Base-by-base conservation (phyloP, 2,113 vertebrate genomes). In the Laticauda colubrina region DNA sequence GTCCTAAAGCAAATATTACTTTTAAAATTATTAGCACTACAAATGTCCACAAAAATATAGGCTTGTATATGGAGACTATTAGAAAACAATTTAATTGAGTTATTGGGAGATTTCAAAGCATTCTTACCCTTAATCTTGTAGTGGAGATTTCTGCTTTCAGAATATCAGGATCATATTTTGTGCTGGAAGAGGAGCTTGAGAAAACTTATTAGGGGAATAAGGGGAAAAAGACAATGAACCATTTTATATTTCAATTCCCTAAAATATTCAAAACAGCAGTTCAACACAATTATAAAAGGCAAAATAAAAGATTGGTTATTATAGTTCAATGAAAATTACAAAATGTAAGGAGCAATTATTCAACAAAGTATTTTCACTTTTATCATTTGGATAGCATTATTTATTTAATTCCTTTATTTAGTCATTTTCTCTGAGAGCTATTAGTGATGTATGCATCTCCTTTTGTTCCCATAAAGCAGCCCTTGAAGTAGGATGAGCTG, bases 111-210 rank as follows among this genome's bases (percentile, higher is more conserved):
- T 88, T 95, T 95, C 91, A 87, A 94, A 96, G 55, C 61, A 93
- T 12, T 61, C 98, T 98, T 97, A 98, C 98, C 98, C 98, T 97
- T 96, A 98, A 96, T 96, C 98, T 97, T n/a, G 98, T 98, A 87
- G 98, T 98, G 86, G 98, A 98, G 96, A 98, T 98, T 97, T 98
- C 98, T 24, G 98, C 98, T 96, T 98, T 98, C 94, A 98, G 96
- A 96, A 98, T 98, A 95, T 98, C 98, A 87, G 98, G 98, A 92
- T 98, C 98, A 91, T 98, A 98, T 94, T 98, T 98, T 39, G 98
- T 98, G 94, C 98, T 98, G 85, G 98, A 98, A n/a, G 98, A 98
- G 92, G 98, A 98, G 89, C 98, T 97, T 92, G 98, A 98, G 96
- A 98, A 98, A 54, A 98, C 98, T 98, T 97, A 95, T 90, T 1